These are phyloP conservation scores for Formica exsecta DNA, from an alignment of 1,140 invertebrate genomes.

Conservation along the genomic window DNA sequence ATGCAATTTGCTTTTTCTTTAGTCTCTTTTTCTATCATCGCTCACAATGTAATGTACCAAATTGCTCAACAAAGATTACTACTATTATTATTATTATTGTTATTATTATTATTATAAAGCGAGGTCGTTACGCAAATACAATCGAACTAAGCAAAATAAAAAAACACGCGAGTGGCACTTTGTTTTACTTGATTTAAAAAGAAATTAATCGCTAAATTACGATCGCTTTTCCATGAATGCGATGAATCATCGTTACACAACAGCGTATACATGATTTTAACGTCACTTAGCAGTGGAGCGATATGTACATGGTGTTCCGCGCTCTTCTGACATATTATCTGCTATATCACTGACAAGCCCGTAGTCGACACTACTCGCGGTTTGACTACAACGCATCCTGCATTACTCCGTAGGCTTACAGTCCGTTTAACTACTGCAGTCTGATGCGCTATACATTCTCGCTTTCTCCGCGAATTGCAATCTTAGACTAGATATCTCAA, in stretches of 20 bases:
- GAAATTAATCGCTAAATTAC: no score
- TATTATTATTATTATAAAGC: neutral
- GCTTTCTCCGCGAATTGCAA: conserved; percentile 49
- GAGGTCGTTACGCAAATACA: neutral
- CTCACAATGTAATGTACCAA: no score
- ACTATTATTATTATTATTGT: no score
- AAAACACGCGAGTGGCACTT: neutral
- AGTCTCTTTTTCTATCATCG: no score
- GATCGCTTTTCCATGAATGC: neutral
- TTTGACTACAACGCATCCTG: conserved; percentile 42
- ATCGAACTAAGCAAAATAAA: neutral
- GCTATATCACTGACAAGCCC: conserved; percentile 51
- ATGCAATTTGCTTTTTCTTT: no score
- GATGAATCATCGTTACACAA: conserved; percentile 9
- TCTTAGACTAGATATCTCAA: conserved; percentile 60
- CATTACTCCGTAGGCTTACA: conserved; percentile 29
- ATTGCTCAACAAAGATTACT: no score
- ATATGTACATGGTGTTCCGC: conserved; percentile 4
- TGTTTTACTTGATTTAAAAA: neutral
- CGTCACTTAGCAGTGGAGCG: conserved; percentile 19
- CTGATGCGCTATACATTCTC: conserved; percentile 27
- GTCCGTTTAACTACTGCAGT: conserved; percentile 33
- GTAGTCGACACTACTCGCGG: neutral
- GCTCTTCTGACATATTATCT: conserved; percentile 38
- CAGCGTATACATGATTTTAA: conserved; percentile 9